Percentiles rank a stretch among this genome's conserved stretches.
Conservation (phyloP, 2,113 vertebrate species). For the Larimichthys polyactis region DNA sequence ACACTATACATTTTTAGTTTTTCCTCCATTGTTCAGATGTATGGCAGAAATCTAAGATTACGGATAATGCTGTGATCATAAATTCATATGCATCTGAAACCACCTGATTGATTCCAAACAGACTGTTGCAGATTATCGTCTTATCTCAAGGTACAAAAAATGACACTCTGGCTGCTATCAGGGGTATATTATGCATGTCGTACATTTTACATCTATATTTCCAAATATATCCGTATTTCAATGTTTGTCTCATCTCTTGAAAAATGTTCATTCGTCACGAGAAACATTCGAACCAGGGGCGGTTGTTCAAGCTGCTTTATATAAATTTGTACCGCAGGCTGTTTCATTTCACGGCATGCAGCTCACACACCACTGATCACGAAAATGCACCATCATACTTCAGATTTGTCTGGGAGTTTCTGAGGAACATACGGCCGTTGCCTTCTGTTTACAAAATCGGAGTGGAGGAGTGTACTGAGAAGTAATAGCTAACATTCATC, state of each 20-base stretch:
- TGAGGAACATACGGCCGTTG: neutral
- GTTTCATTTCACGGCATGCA: constrained; percentile 54
- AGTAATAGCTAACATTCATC: neutral
- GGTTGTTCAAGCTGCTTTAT: constrained; percentile 43
- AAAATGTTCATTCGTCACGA: neutral
- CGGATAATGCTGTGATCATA: neutral
- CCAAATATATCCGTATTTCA: neutral
- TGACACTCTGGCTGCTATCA: neutral
- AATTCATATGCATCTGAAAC: neutral
- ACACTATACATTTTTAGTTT: neutral
- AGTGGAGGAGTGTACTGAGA: neutral
- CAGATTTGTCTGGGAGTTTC: constrained; percentile 8
- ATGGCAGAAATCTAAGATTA: neutral
- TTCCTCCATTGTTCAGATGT: neutral
- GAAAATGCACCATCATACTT: neutral
- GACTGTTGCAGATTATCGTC: neutral
- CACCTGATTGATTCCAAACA: neutral
- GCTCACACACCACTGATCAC: neutral
- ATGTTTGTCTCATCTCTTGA: neutral
- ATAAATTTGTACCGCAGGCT: constrained; percentile 45
- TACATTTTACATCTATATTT: neutral
- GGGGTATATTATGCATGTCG: neutral
- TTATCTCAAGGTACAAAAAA: neutral
- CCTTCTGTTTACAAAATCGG: neutral
- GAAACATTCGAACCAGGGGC: neutral